Evolutionary conservation across 2,888 invertebrate species (phyloP), one percentile per base, ranked within the genome.

Genomic region (Panzeria rudis): DNA sequence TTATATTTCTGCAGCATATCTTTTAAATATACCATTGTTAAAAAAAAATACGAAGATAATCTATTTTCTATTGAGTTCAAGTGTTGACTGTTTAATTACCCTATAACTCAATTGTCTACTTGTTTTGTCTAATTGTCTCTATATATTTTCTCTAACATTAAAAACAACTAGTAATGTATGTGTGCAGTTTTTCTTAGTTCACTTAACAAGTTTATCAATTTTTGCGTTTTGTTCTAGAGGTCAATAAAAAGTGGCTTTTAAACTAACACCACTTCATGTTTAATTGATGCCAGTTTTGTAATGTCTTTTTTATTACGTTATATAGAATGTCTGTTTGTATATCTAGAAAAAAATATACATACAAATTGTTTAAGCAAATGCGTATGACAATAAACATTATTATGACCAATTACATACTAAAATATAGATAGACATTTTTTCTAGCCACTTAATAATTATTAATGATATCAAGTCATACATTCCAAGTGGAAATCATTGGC

Each of bases 141-240:
- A 47, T 38, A 62, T 73, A 32, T 78, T 66, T 75, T 59, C 32
- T 72, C 35, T 72, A 41, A 47, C 11, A 62, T 76, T n/a, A 32
- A 52, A 32, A 8, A 41, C 41, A 64, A 68, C 56, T 83, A 23
- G 82, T 73, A 73, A 78, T 79, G 84, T 71, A 80, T 82, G 17
- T 72, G 62, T 73, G 61, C 82, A 66, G 20, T 88, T 89, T 89
- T 88, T 89, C 87, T 87, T 86, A 82, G 83, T 83, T 87, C 78
- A 84, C 72, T 87, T 85, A 89, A 89, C 90, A 89, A 89, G 90
- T 90, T 90, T 89, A 89, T 88, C 89, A 79, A 83, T 86, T 83
- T 83, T 80, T 86, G 75, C 81, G 86, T 90, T 89, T 89, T 88
- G 88, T 89, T 89, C 88, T 76, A 87, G 86, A 87, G 90, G 90